Base-by-base conservation (phyloP, 2,888 invertebrate genomes). In the Girardia tigrina region DNA sequence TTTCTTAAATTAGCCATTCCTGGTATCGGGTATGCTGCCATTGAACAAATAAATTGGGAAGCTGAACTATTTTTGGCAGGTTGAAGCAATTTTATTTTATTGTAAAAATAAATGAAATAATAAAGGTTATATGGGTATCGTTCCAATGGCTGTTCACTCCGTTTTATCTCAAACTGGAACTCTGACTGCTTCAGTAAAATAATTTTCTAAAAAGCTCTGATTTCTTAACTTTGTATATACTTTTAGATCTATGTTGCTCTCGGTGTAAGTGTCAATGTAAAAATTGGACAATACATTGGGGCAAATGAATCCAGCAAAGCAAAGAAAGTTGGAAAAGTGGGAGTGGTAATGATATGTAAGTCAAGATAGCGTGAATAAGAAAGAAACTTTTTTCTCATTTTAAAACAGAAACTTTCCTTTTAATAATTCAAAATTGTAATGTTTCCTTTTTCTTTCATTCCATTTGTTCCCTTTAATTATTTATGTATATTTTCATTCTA, bases 31-130 rank as follows among this genome's bases (percentile, higher is more conserved):
- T 56, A 56, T 56, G 56, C 56, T 2, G 23, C 56, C n/a, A 20
- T 56, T 56, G 56, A 56, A 56, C 56, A 56, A 56, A 56, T 56
- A 56, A 56, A 56, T 56, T 56, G 56, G 56, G 56, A 56, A 56
- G 56, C 56, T 8, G 56, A 56, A n/a, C n/a, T 56, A 56, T 56
- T 56, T 56, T 20, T 56, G 56, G 56, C 56, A 56, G 56, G 56
- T 56, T 6, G 23, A 56, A 8, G 4, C 6, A 20, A 12, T 56
- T 8, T 20, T 56, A 20, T 56, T 56, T 36, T 36, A 36, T 36
- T 12, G 16, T 36, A 12, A 36, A 12, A 12, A 12, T 36, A 12
- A 36, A 36, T 12, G 16, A 36, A 8, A 36, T 56, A 4, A 12
- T 56, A 8, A 56, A 56, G 56, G 56, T 20, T 20, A 20, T 2